phyloP scores from a whole-genome alignment of 2,797 vertebrate genomes.

The Tadarida brasiliensis region DNA sequence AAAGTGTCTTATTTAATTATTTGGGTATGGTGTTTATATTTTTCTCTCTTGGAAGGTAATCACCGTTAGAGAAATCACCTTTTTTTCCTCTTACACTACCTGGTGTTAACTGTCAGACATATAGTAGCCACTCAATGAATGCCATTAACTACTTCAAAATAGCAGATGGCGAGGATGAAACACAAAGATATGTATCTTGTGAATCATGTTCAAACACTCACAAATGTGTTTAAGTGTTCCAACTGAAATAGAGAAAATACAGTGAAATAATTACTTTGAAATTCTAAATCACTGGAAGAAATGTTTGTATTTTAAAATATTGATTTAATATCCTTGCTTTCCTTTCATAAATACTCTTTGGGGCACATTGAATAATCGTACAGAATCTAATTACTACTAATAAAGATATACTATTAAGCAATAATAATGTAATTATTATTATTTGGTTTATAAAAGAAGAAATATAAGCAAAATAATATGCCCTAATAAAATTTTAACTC shows the following conservation, averaged over 20 bases:
- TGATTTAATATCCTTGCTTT: conserved; percentile 69
- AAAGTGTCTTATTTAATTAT: conserved; percentile 20
- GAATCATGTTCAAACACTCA: neutral
- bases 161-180: neutral
- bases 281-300: conserved; percentile 1
- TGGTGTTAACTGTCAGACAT: neutral
- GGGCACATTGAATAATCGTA: neutral
- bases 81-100: neutral
- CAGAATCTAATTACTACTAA: conserved; percentile 69
- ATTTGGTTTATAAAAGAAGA: conserved; percentile 70
- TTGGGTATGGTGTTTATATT: neutral
- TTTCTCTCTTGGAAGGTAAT: conserved; percentile 13
- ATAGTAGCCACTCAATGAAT: neutral
- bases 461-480: conserved; percentile 72
- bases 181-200: neutral
- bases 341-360: conserved; percentile 17
- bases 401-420: conserved; percentile 72
- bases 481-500: conserved; percentile 80
- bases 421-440: conserved; percentile 65
- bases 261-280: conserved; percentile 55
- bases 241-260: conserved; percentile 53
- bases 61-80: neutral
- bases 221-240: conserved; percentile 35
- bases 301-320: conserved; percentile 66
- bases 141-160: conserved; percentile 35